These are phyloP conservation scores for Hydrozoanthus gracilis DNA, from an alignment of 92 coral and sea anemone genomes.

Conservation along the genomic window DNA sequence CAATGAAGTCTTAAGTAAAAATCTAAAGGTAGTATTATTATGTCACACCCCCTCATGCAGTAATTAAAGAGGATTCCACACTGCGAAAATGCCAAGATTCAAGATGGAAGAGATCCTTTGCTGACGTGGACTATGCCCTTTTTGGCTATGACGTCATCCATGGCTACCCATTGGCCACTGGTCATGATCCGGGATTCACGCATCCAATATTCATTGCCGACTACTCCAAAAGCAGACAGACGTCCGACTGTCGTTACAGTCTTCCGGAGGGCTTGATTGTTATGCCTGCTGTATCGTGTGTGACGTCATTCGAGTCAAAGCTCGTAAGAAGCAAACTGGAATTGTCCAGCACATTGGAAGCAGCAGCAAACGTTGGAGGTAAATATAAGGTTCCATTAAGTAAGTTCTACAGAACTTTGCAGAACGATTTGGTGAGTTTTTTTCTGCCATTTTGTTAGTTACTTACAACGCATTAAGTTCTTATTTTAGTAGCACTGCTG, in stretches of 20 bases:
- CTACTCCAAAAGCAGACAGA: constrained; percentile 10
- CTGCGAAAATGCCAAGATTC: background rate
- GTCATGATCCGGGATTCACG: constrained; percentile 34
- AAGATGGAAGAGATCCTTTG: constrained; percentile 13
- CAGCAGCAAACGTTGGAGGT: background rate
- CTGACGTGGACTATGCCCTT: constrained; percentile 49
- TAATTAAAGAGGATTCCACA: background rate
- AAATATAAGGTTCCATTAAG: background rate
- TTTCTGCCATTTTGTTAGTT: too few relatives aligned
- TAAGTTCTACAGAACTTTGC: background rate
- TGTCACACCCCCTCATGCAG: background rate
- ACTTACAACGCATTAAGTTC: too few relatives aligned
- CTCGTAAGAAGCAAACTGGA: too few relatives aligned
- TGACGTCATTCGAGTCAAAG: constrained; percentile 41
- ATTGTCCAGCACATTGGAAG: too few relatives aligned
- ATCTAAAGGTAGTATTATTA: too few relatives aligned
- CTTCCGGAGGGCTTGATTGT: constrained; percentile 41
- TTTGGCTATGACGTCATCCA: constrained; percentile 43
- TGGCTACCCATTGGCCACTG: constrained; percentile 45
- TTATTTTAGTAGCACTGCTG: too few relatives aligned
- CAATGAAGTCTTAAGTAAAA: too few relatives aligned
- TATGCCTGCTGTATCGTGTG: constrained; percentile 51
- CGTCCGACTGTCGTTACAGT: constrained; percentile 38
- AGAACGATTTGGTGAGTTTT: too few relatives aligned
- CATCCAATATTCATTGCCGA: too few relatives aligned